These are phyloP conservation scores for Aleiodes sp. DNA, from an alignment of 1,140 invertebrate species.

Conservation along the genomic window DNA sequence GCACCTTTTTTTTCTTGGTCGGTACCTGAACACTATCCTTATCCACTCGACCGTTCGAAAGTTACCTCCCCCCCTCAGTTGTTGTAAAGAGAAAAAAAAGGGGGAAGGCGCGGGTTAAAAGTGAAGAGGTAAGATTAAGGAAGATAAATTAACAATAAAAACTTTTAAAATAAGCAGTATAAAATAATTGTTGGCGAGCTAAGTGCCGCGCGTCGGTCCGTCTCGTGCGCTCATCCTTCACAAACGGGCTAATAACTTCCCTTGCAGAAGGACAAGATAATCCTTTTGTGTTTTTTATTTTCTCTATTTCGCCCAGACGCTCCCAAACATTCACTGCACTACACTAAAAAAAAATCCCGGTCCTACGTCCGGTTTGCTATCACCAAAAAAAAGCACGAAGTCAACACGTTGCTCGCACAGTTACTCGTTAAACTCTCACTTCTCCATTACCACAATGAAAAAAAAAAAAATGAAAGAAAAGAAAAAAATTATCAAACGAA, in stretches of 20 bases:
- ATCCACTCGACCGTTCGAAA: too few species aligned
- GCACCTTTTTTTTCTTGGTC: too few species aligned
- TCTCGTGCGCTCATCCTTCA: conserved; percentile 33
- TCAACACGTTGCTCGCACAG: too few species aligned
- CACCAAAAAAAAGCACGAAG: too few species aligned
- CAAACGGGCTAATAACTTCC: conserved; percentile 18
- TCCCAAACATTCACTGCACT: background rate
- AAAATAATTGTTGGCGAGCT: conserved; percentile 26
- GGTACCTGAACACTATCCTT: too few species aligned
- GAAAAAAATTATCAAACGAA: background rate
- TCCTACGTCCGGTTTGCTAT: background rate
- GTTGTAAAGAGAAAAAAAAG: background rate
- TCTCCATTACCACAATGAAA: too few species aligned
- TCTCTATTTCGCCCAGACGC: background rate
- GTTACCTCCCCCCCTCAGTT: too few species aligned
- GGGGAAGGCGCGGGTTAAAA: background rate
- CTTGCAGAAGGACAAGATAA: conserved; percentile 26
- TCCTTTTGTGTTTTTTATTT: background rate
- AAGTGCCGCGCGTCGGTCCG: conserved; percentile 22
- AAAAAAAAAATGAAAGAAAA: too few species aligned
- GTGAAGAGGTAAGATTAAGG: too few species aligned
- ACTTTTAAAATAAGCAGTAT: background rate
- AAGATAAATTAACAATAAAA: conserved; percentile 4
- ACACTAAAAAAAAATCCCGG: background rate
- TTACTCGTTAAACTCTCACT: too few species aligned